Conservation (phyloP, 2,113 vertebrate genomes). For the Hypocryptadius cinnamomeus region DNA sequence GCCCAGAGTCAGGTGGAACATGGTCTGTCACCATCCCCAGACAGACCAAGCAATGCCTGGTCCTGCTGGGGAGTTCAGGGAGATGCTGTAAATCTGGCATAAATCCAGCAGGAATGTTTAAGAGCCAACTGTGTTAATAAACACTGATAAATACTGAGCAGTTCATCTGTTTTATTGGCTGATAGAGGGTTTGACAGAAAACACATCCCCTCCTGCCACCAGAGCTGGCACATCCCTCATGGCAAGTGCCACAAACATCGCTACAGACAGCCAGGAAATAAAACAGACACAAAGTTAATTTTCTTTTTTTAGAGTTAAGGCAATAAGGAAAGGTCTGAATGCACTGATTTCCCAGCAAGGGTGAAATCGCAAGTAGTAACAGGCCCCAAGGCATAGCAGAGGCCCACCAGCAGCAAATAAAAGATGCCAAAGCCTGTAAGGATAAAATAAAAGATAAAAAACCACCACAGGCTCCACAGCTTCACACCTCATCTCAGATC, state of each 20-base stretch:
- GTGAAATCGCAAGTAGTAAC: neutral
- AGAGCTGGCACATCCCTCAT: neutral
- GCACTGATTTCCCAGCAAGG: neutral
- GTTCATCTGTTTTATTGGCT: neutral
- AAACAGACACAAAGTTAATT: neutral
- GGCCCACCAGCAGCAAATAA: neutral
- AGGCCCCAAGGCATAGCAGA: neutral
- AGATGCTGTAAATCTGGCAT: neutral
- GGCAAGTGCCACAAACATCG: neutral
- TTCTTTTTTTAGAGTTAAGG: neutral
- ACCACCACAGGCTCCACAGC: neutral
- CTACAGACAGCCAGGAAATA: neutral
- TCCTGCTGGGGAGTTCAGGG: neutral
- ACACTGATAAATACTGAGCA: neutral
- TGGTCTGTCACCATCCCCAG: neutral
- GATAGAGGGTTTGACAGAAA: neutral
- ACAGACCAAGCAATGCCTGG: accelerated
- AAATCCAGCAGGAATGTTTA: neutral
- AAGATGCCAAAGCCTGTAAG: neutral
- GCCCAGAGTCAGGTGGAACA: neutral
- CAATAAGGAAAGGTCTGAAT: neutral
- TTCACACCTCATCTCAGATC: neutral
- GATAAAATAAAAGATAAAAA: neutral
- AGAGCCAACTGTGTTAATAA: neutral
- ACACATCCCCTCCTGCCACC: neutral